A percentile compares a stretch with the other conserved stretches of the same genome.
Evolutionary conservation across 2,888 invertebrate species (phyloP).

Genomic region (Iphiclides podalirius): DNA sequence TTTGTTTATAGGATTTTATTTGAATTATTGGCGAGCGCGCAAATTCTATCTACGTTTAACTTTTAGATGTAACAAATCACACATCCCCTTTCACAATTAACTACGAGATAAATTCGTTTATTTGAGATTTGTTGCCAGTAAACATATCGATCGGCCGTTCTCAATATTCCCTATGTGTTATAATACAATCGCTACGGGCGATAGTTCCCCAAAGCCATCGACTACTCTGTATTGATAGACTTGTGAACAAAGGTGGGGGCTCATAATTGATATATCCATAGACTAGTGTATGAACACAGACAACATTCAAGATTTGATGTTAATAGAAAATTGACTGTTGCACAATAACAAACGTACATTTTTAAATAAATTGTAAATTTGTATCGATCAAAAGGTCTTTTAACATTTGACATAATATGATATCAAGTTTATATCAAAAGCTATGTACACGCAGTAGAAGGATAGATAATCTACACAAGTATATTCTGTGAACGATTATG

Average conservation of each 20-base stretch:
- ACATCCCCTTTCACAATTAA: slow-evolving; percentile 33
- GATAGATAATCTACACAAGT: slow-evolving; percentile 26
- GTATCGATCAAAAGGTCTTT: not conserved
- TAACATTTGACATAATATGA: slow-evolving; percentile 19
- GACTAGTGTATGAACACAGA: slow-evolving; percentile 35
- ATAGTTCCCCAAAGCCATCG: slow-evolving; percentile 23
- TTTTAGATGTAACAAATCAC: slow-evolving; percentile 26
- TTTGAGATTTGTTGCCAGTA: slow-evolving; percentile 74
- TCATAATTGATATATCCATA: slow-evolving; percentile 21
- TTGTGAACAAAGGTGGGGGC: slow-evolving; percentile 23
- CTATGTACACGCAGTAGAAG: slow-evolving; percentile 40
- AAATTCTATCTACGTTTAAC: slow-evolving; percentile 20
- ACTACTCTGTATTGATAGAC: slow-evolving; percentile 33
- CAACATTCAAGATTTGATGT: slow-evolving; percentile 25
- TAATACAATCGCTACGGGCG: slow-evolving; percentile 34
- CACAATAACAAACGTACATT: slow-evolving; percentile 15
- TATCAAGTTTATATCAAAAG: slow-evolving; percentile 25
- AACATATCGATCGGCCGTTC: slow-evolving; percentile 78
- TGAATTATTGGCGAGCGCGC: slow-evolving; percentile 34
- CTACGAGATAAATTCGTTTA: slow-evolving; percentile 73
- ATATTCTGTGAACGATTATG: slow-evolving; percentile 2
- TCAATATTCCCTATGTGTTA: slow-evolving; percentile 51
- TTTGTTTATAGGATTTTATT: too few relatives aligned
- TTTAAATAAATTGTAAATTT: slow-evolving; percentile 17
- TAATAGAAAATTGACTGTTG: slow-evolving; percentile 39